phyloP scores from a whole-genome alignment of 1,140 invertebrate genomes.

The Cydia splendana region DNA sequence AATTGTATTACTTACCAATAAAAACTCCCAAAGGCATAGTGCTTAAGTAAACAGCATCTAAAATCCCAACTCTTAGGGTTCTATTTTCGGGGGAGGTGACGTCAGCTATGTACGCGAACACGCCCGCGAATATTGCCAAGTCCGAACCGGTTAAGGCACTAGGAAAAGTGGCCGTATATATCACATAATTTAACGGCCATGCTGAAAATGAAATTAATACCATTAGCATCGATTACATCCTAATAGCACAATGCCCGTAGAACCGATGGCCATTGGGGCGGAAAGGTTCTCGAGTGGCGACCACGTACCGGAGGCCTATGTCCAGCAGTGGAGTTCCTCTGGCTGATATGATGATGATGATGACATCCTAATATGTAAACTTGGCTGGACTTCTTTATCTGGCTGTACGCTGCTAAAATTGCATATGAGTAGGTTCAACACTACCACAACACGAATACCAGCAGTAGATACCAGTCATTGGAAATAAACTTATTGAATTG shows the following conservation, averaged over 20 bases:
- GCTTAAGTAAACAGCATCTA: conserved; percentile 86
- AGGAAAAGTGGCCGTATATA: conserved; percentile 86
- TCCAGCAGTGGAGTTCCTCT: too few species aligned
- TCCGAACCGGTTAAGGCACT: conserved; percentile 86
- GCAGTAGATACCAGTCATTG: too few species aligned
- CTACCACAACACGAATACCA: too few species aligned
- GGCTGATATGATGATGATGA: too few species aligned
- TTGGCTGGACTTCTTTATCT: too few species aligned
- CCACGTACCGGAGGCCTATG: too few species aligned
- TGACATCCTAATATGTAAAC: too few species aligned
- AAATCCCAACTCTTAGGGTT: conserved; percentile 85
- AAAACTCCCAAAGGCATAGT: conserved; percentile 88
- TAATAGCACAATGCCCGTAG: too few species aligned
- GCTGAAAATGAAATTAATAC: conserved; percentile 53
- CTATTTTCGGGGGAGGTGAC: conserved; percentile 82
- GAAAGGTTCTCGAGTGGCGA: too few species aligned
- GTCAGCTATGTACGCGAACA: conserved; percentile 88
- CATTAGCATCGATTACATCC: neutral
- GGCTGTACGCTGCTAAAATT: neutral
- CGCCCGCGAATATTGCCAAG: conserved; percentile 86
- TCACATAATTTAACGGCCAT: conserved; percentile 87
- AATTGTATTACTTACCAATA: conserved; percentile 78
- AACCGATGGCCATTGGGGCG: too few species aligned
- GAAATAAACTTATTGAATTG: too few species aligned
- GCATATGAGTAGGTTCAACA: neutral